Base-by-base conservation (phyloP, 2,113 vertebrate species). In the Cynocephalus volans region DNA sequence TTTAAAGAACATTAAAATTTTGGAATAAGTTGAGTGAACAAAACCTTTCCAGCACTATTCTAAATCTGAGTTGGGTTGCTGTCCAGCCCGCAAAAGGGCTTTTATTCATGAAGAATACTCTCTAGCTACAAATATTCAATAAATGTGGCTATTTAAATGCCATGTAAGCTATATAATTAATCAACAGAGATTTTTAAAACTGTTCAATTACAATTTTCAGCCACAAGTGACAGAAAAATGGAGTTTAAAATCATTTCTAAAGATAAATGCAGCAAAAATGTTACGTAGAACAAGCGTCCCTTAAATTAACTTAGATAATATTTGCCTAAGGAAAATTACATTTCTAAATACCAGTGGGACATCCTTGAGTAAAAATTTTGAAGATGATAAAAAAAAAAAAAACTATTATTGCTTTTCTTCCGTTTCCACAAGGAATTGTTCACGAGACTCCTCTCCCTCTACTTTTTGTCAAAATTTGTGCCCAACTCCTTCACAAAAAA, bases 141-240 rank as follows among this genome's bases (percentile, higher is more conserved):
- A 92, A 93, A 84, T 82, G 18, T 89, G 77, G 73, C 79, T 89
- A 90, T 93, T 96, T 96, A 95, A 96, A 96, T 90, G 90, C 12
- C 24, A 90, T 62, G 41, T 52, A 92, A 77, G 54, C 62, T 95
- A 73, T 95, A 58, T 90, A 97, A 97, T 97, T 97, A 95, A 97
- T 88, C 88, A 97, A 79, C 6, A 92, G 86, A 96, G 54, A 13
- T 50, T 86, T 89, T 94, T 14, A 6, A 83, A 95, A 73, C 82
- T 76, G 60, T 93, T 92, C 70, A 81, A 58, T 92, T 95, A 95
- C 0, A 93, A 81, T 64, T 92, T 96, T 77, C 52, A 84, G 81
- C 52, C 21, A 81, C 28, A 96, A 75, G 48, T 90, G 75, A 88
- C 54, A 83, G 77, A 82, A 84, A 83, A 88, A 54, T 21, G 88